A percentile compares a stretch with the other conserved stretches of the same genome.
Evolutionary conservation across 2,113 vertebrate genomes (phyloP).

Genomic region (Theristicus caerulescens): DNA sequence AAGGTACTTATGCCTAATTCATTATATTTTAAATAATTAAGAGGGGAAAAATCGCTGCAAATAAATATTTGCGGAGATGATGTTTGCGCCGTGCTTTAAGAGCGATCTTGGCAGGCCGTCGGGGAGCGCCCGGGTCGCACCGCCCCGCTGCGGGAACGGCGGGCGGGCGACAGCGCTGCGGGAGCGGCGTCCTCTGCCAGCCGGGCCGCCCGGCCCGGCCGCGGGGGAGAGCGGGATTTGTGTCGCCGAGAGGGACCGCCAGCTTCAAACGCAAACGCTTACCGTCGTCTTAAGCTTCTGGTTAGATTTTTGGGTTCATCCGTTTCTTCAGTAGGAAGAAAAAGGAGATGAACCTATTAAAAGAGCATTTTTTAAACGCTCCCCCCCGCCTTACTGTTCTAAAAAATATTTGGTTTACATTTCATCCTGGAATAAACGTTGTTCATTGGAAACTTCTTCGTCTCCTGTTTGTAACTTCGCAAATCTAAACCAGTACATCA

Average conservation of each 20-base stretch:
- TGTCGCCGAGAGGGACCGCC: not conserved
- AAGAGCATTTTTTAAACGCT: not conserved
- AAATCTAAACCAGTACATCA: conserved; percentile 58
- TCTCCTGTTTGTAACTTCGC: conserved; percentile 52
- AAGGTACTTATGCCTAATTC: conserved; percentile 56
- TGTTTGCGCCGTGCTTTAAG: not conserved
- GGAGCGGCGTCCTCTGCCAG: not conserved
- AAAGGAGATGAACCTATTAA: not conserved
- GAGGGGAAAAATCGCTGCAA: not conserved
- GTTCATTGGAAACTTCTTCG: conserved; percentile 27
- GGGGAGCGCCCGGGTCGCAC: not conserved
- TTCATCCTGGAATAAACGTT: not conserved
- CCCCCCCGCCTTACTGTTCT: not conserved
- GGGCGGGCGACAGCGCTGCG: no score
- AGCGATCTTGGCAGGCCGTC: not conserved
- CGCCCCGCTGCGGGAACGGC: not conserved
- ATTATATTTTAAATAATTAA: conserved; percentile 64
- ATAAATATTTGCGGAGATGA: conserved; percentile 55
- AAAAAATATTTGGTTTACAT: not conserved
- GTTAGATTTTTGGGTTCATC: not conserved
- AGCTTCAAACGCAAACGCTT: not conserved
- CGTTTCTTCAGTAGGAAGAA: not conserved
- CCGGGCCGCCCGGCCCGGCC: not conserved
- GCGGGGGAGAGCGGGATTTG: not conserved
- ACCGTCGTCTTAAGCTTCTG: not conserved